Conservation (phyloP, 2,797 vertebrate genomes). For the Neoniphon sammara region DNA sequence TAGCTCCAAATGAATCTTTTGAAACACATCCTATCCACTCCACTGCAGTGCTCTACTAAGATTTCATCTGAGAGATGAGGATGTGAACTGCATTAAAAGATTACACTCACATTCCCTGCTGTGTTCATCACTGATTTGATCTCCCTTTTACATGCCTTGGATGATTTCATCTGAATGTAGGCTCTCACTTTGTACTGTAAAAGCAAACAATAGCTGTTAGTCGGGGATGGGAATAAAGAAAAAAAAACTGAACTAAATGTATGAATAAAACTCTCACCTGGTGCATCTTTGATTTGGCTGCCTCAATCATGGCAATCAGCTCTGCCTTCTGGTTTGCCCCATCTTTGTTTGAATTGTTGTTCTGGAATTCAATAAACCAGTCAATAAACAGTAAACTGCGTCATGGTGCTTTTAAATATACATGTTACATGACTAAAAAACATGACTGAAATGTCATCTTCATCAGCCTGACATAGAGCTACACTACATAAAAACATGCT, state of each 20-base stretch:
- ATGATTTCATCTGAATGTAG: conserved; percentile 99
- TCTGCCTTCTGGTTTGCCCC: conserved; percentile 89
- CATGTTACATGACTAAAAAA: neutral
- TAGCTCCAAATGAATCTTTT: neutral
- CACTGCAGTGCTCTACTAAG: neutral
- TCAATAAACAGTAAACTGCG: neutral
- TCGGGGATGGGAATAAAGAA: neutral
- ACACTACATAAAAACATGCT: neutral
- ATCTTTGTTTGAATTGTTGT: conserved; percentile 89
- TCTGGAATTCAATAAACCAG: conserved; percentile 73
- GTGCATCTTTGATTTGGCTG: conserved; percentile 96
- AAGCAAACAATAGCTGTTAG: conserved; percentile 7
- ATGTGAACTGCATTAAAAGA: neutral
- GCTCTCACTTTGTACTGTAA: conserved; percentile 96
- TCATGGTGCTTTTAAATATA: neutral
- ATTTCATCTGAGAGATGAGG: neutral
- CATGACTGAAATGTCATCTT: neutral
- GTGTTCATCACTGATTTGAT: conserved; percentile 99
- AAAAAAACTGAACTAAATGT: neutral
- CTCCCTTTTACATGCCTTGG: conserved; percentile 98
- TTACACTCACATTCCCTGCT: conserved; percentile 92
- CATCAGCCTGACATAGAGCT: neutral
- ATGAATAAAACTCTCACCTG: conserved; percentile 82
- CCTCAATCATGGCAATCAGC: conserved; percentile 89
- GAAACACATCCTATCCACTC: neutral